Conservation (phyloP, 37 sponge, comb jelly and placozoan species). For the Corticium candelabrum region DNA sequence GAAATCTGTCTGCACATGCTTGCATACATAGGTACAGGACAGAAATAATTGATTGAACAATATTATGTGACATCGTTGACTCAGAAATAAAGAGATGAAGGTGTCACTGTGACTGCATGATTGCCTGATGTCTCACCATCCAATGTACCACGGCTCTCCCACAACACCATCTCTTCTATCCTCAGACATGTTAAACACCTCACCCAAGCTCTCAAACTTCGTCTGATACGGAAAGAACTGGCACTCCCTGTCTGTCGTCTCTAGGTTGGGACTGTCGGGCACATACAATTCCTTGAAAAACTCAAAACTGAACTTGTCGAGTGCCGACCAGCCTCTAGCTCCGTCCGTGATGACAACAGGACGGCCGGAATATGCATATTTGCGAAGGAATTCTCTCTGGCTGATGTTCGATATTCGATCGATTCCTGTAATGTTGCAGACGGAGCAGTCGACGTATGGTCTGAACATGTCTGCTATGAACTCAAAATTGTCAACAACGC, state of each 20-base stretch:
- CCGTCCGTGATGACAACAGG: constrained; percentile 64
- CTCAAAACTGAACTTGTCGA: constrained; percentile 40
- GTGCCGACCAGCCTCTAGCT: constrained; percentile 48
- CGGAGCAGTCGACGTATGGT: not conserved
- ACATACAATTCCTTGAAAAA: constrained; percentile 59
- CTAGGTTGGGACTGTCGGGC: constrained; percentile 27
- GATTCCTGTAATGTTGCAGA: not conserved
- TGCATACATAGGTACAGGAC: too few relatives aligned
- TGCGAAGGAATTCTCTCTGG: constrained; percentile 27
- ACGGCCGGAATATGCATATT: constrained; percentile 33
- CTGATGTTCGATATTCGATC: constrained; percentile 19
- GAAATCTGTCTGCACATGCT: too few relatives aligned
- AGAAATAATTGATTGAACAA: too few relatives aligned
- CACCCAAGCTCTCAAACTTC: constrained; percentile 30
- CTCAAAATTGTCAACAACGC: not conserved
- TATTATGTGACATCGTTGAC: too few relatives aligned
- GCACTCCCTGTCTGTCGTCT: constrained; percentile 2
- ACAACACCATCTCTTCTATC: constrained; percentile 22
- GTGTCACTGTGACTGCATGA: too few relatives aligned
- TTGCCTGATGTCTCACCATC: constrained; percentile 51
- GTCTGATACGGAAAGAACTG: constrained; percentile 81
- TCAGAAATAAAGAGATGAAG: too few relatives aligned
- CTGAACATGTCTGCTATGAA: not conserved
- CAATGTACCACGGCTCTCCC: constrained; percentile 78
- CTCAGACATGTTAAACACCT: constrained; percentile 48